These are phyloP conservation scores for Malacoctenus gilli DNA, from an alignment of 2,797 vertebrate genomes.

Conservation along the genomic window DNA sequence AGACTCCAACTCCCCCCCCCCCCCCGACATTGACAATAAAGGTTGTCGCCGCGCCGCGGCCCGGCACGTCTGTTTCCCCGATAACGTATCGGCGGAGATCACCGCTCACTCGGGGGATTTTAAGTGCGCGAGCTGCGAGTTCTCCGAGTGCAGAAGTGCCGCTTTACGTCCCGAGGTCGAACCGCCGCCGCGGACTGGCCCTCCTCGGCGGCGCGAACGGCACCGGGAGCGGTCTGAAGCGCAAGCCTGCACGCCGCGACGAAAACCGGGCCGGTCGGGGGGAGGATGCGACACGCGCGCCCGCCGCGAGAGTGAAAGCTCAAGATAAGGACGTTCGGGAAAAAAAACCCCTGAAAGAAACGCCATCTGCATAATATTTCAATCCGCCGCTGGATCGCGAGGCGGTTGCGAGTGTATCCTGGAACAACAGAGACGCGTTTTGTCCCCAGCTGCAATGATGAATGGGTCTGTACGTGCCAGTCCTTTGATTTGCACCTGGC, in stretches of 20 bases:
- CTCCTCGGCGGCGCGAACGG: too few relatives aligned
- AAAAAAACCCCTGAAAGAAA: too few relatives aligned
- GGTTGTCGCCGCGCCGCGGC: background rate
- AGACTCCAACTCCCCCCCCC: slow-evolving; percentile 4
- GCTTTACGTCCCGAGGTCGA: too few relatives aligned
- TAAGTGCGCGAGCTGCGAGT: background rate
- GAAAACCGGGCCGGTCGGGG: too few relatives aligned
- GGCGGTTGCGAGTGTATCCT: background rate
- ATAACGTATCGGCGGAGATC: slow-evolving; percentile 15
- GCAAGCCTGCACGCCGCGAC: too few relatives aligned
- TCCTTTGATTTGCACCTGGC: background rate
- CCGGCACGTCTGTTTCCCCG: background rate
- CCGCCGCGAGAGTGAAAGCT: too few relatives aligned
- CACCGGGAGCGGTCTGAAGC: too few relatives aligned
- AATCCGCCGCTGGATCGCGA: background rate
- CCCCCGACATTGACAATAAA: slow-evolving; percentile 15
- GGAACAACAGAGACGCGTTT: background rate
- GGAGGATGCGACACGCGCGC: too few relatives aligned
- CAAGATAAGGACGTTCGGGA: too few relatives aligned
- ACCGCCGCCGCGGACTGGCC: too few relatives aligned
- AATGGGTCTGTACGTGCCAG: background rate
- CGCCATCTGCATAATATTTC: background rate
- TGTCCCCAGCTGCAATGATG: background rate
- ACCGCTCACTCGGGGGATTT: slow-evolving; percentile 7
- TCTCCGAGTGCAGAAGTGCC: too few relatives aligned